phyloP scores from a whole-genome alignment of 2,797 vertebrate species.

The Otolemur crassicaudatus region DNA sequence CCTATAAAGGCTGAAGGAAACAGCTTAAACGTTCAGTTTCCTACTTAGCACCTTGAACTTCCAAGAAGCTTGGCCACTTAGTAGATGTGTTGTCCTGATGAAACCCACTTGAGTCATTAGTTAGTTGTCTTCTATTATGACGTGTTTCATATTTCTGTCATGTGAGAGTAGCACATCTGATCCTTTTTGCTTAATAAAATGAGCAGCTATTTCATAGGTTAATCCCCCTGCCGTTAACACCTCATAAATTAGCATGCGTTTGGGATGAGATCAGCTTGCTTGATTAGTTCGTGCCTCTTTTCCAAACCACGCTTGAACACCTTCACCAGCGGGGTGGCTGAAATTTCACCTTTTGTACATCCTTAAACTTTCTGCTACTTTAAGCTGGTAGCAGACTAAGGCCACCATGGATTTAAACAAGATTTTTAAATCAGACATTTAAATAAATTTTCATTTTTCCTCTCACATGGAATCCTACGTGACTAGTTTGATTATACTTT shows the following conservation, averaged over 20 bases:
- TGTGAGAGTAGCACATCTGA: constrained; percentile 53
- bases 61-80: not conserved
- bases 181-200: constrained; percentile 64
- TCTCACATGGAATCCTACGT: constrained; percentile 8
- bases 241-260: constrained; percentile 65
- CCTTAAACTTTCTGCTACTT: constrained; percentile 50
- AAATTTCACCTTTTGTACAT: constrained; percentile 47
- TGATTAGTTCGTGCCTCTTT: constrained; percentile 66
- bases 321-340: constrained; percentile 71
- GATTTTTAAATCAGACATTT: constrained; percentile 17
- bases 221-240: constrained; percentile 56
- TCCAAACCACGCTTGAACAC: constrained; percentile 70
- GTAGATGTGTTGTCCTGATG: not conserved
- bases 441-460: constrained; percentile 49
- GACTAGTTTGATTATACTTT: not conserved
- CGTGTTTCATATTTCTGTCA: constrained; percentile 66
- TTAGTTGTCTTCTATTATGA: constrained; percentile 24
- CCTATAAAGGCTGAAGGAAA: not conserved
- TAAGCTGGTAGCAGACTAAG: constrained; percentile 37
- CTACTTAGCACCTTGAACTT: not conserved
- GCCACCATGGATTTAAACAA: constrained; percentile 2
- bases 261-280: constrained; percentile 72
- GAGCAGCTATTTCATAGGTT: constrained; percentile 45
- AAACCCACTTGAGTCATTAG: constrained; percentile 27
- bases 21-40: constrained; percentile 4